phyloP scores from a whole-genome alignment of 2,888 invertebrate genomes.

The Thelaira solivaga region DNA sequence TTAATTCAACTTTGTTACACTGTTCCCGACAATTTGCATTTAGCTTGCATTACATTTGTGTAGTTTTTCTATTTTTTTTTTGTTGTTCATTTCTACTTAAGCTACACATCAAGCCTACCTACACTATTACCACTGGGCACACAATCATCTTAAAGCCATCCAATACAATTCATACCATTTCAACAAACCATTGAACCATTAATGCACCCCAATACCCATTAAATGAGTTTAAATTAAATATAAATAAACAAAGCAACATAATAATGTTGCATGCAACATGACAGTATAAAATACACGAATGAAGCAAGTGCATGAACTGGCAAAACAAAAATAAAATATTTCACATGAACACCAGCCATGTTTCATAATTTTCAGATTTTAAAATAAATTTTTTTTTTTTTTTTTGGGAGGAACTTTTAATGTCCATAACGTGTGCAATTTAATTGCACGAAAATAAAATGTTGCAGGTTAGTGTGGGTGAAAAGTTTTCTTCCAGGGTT shows the following conservation, averaged over 20 bases:
- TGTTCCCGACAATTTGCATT: constrained; percentile 5
- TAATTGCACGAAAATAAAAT: too few species aligned
- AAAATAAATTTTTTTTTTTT: too few species aligned
- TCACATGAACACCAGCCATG: background rate
- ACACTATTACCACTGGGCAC: background rate
- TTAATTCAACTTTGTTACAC: background rate
- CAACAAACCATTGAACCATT: constrained; percentile 27
- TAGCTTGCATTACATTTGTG: constrained; percentile 10
- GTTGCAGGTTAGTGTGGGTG: too few species aligned
- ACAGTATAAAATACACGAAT: background rate
- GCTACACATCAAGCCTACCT: too few species aligned
- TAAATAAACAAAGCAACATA: constrained; percentile 13
- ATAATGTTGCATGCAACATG: constrained; percentile 50
- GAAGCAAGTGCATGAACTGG: background rate
- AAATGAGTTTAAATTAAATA: constrained; percentile 29
- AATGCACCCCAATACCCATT: constrained; percentile 18
- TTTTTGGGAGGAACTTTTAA: too few species aligned
- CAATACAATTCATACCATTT: background rate
- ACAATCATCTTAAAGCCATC: constrained; percentile 1
- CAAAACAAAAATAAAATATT: constrained; percentile 12
- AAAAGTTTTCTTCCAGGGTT: too few species aligned
- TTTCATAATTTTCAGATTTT: constrained; percentile 30
- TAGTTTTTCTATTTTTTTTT: background rate
- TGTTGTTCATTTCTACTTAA: constrained; percentile 21
- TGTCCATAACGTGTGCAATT: too few species aligned